Base-by-base conservation (phyloP, 2,888 invertebrate genomes). In the Cantharis rufa region DNA sequence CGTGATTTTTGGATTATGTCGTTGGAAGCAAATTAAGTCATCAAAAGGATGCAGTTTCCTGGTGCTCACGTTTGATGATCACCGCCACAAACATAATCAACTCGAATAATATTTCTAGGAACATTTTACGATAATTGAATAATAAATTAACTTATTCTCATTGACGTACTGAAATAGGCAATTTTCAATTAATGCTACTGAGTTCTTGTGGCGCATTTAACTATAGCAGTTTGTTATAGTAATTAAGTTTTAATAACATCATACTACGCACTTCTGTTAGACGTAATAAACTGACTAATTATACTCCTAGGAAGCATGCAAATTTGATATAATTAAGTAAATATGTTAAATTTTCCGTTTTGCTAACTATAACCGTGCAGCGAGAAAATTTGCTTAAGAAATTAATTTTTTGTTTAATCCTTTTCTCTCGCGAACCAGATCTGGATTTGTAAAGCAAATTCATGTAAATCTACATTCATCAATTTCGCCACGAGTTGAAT, bases 181-280 rank as follows among this genome's bases (percentile, higher is more conserved):
- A 72, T 73, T 69, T 73, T 73, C 73, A 73, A 73, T 73, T 73
- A 73, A 68, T 15, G 61, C 62, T 62, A 27, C 69, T 61, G 62
- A 69, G 62, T n/a, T 66, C 61, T 72, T 72, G 64, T 63, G 63
- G 72, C 32, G 18, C 64, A 64, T 66, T 32, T 28, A 66, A 72
- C 72, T 64, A 72, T 61, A 24, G 74, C 70, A 32, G 70, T 74
- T 74, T 70, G 74, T 70, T 70, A 71, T 48, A 69, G 75, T 64
- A 70, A 72, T 76, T 76, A 76, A 76, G 72, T 72, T 76, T 76
- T 76, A 72, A 72, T 76, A 70, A 70, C 69, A 61, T 72, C 72
- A 48, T 64, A 69, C 76, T 76, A 72, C 76, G 72, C 71, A 62
- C 62, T 70, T 68, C 64, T 70, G 74, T 70, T 24, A 70, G 62